These are phyloP conservation scores for Coregonus ussuriensis DNA, from an alignment of 2,797 vertebrate genomes.

Conservation along the genomic window DNA sequence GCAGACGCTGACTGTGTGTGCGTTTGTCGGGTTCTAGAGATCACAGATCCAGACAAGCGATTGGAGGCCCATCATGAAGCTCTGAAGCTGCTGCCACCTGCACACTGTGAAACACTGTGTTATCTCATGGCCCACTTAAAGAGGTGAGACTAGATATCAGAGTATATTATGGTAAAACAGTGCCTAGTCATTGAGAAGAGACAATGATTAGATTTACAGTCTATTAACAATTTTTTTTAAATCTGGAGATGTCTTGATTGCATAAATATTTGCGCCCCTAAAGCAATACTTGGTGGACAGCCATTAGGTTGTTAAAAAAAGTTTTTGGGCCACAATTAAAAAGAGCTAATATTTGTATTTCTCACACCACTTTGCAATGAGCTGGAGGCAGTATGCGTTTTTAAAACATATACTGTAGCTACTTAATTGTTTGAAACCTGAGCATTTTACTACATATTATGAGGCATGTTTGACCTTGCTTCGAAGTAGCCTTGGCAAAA, in stretches of 20 bases:
- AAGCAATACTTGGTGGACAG: background rate
- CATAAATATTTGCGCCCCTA: background rate
- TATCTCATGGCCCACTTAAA: constrained; percentile 98
- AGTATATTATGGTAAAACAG: background rate
- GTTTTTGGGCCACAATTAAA: background rate
- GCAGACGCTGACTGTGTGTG: constrained; percentile 21
- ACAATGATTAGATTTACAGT: background rate
- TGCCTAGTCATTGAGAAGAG: background rate
- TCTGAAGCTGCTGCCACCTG: constrained; percentile 91
- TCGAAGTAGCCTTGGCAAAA: too few species aligned
- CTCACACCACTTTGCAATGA: background rate
- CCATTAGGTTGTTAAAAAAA: background rate
- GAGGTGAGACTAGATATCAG: constrained; percentile 74
- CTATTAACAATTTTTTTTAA: too few species aligned
- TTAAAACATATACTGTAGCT: too few species aligned
- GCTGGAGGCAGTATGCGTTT: too few species aligned
- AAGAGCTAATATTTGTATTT: background rate
- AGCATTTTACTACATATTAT: too few species aligned
- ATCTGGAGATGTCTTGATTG: background rate
- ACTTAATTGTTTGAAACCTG: too few species aligned
- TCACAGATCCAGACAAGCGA: constrained; percentile 88
- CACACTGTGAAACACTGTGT: constrained; percentile 94
- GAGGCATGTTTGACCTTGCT: too few species aligned
- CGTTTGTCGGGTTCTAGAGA: constrained; percentile 75
- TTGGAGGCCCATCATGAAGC: constrained; percentile 94